Base-by-base conservation (phyloP, 2,797 vertebrate genomes). In the Leptodactylus fallax region DNA sequence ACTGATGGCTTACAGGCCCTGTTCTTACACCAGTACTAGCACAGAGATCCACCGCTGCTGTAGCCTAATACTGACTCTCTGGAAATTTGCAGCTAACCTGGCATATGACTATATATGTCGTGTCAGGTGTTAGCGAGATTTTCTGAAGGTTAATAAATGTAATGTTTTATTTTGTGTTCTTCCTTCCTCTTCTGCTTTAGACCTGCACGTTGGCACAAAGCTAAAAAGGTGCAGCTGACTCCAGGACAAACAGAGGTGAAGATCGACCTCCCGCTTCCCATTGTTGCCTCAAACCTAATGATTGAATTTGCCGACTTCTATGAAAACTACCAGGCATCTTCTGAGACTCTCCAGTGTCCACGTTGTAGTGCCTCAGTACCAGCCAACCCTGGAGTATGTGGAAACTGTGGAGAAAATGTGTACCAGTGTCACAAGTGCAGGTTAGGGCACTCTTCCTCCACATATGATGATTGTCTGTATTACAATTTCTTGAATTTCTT, bases 381-480 rank as follows among this genome's bases (percentile, higher is more conserved):
- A 0, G 98, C 98, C 90, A 99, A 99, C 94, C 98, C 98, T 0
- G 98, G 98, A 0, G 98, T 99, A 88, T 99, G 98, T 23, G 98
- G 98, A 60, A 99, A 99, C 94, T 99, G 98, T 0, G 98, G 98
- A 0, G 98, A 99, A 91, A 99, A 99, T 0, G 98, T 99, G 2
- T 99, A 99, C 91, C 98, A 99, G 94, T 99, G 98, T 91, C 98
- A 99, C 95, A 99, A 99, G 88, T 99, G 98, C 97, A 97, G 98
- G 98, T 98, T 61, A 13, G 90, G 3, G 14, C n/a, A 0, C 16
- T 0, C 7, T 7, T 45, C 6, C 12, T 7, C 45, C 19, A 19
- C 25, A 14, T 7, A 9, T 25, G n/a, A 10, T 23, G n/a, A 5
- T 7, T 23, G 19, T 65, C 9, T 69, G 14, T 69, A 7, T 69